These are phyloP conservation scores for Micrasema longulum DNA, from an alignment of 1,140 invertebrate genomes.

Conservation along the genomic window DNA sequence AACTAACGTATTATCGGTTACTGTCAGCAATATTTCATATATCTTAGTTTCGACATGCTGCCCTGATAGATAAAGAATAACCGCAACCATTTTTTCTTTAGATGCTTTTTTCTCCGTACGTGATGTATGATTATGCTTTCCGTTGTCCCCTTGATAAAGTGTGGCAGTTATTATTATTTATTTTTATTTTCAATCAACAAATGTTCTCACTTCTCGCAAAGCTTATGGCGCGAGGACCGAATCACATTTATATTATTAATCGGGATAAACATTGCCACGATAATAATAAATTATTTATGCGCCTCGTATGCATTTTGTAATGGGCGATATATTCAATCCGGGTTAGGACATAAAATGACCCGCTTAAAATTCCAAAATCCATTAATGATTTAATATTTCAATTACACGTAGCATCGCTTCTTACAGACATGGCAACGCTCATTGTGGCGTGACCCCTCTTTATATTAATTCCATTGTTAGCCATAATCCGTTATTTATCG, in stretches of 20 bases:
- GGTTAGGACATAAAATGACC: constrained; percentile 25
- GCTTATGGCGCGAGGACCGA: too few relatives aligned
- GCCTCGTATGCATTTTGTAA: too few relatives aligned
- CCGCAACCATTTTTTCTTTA: constrained; percentile 42
- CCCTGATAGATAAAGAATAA: constrained; percentile 54
- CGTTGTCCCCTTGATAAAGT: constrained; percentile 46
- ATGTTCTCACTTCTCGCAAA: too few relatives aligned
- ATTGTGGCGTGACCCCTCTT: constrained; percentile 42
- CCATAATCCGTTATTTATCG: constrained; percentile 55
- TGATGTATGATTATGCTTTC: constrained; percentile 51
- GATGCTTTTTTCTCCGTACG: constrained; percentile 29
- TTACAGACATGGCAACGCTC: constrained; percentile 48
- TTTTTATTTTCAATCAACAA: constrained; percentile 45
- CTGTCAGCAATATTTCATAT: constrained; percentile 55
- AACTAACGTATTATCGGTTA: constrained; percentile 50
- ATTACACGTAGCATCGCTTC: constrained; percentile 53
- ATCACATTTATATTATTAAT: constrained; percentile 8
- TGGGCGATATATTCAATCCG: constrained; percentile 10
- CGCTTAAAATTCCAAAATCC: constrained; percentile 40
- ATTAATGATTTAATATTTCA: constrained; percentile 55
- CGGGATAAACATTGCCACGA: too few relatives aligned
- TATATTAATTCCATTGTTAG: constrained; percentile 53
- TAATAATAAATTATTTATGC: too few relatives aligned
- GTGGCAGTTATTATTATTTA: constrained; percentile 47
- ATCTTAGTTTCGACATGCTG: constrained; percentile 54